phyloP scores from a whole-genome alignment of 2,888 invertebrate genomes.

The Stratiomys singularior region DNA sequence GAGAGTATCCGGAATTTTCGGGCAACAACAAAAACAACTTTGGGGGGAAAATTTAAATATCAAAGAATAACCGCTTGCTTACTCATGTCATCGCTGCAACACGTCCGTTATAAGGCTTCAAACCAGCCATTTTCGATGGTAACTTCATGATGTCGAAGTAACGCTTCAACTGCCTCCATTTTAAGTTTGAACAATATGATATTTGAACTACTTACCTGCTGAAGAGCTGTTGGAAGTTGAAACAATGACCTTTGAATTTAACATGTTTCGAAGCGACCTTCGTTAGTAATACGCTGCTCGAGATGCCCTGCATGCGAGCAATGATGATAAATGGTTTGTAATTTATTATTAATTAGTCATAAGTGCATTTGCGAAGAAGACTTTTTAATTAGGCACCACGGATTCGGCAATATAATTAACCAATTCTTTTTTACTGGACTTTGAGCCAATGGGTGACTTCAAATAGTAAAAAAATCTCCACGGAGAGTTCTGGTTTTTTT shows the following conservation, averaged over 20 bases:
- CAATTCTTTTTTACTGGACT: no score
- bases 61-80: slow-evolving; percentile 30
- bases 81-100: slow-evolving; percentile 17
- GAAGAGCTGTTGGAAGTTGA: background rate
- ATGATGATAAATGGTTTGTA: background rate
- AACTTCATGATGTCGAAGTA: no score
- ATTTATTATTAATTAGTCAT: background rate
- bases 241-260: background rate
- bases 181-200: no score
- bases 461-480: no score
- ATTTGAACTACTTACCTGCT: no score
- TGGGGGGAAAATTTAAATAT: background rate
- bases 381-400: no score
- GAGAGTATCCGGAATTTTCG: slow-evolving; percentile 43
- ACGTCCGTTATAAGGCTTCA: no score
- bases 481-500: no score
- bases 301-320: background rate
- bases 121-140: no score
- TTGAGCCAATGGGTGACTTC: no score
- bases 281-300: background rate
- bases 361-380: background rate
- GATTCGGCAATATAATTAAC: no score
- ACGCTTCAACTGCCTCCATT: no score
- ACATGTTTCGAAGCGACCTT: background rate
- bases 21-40: background rate